These are phyloP conservation scores for Drusus annulatus DNA, from an alignment of 1,140 invertebrate genomes.

Conservation along the genomic window DNA sequence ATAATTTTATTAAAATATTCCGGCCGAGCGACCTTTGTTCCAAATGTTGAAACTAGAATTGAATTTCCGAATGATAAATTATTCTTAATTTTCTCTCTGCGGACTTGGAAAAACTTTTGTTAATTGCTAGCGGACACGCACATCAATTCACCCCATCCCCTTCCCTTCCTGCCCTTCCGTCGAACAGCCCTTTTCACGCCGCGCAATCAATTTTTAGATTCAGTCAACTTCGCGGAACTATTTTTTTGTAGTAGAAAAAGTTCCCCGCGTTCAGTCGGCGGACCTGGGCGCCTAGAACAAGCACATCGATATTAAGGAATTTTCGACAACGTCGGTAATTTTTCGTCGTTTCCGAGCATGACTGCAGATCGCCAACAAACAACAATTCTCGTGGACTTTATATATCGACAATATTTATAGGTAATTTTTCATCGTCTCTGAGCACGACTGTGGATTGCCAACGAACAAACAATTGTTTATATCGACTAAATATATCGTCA, in stretches of 20 bases:
- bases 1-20: slow-evolving; percentile 40
- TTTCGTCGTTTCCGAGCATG: no score
- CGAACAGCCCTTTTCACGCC: neutral
- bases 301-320: no score
- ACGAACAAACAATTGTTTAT: no score
- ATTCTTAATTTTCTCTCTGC: slow-evolving; percentile 47
- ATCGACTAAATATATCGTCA: no score
- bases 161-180: neutral
- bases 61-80: slow-evolving; percentile 46
- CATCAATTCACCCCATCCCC: slow-evolving; percentile 9
- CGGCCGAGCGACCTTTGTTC: slow-evolving; percentile 7
- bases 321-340: no score
- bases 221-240: slow-evolving; percentile 4
- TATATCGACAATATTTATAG: no score
- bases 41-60: slow-evolving; percentile 43
- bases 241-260: slow-evolving; percentile 7
- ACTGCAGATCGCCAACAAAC: no score
- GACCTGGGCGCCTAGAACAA: neutral
- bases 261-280: neutral
- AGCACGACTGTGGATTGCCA: no score
- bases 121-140: slow-evolving; percentile 41
- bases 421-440: no score
- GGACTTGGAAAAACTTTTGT: slow-evolving; percentile 40
- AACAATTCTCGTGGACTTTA: no score
- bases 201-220: slow-evolving; percentile 26